These are phyloP conservation scores for Acropora tenuis DNA, from an alignment of 64 coral and sea anemone species.

Conservation along the genomic window DNA sequence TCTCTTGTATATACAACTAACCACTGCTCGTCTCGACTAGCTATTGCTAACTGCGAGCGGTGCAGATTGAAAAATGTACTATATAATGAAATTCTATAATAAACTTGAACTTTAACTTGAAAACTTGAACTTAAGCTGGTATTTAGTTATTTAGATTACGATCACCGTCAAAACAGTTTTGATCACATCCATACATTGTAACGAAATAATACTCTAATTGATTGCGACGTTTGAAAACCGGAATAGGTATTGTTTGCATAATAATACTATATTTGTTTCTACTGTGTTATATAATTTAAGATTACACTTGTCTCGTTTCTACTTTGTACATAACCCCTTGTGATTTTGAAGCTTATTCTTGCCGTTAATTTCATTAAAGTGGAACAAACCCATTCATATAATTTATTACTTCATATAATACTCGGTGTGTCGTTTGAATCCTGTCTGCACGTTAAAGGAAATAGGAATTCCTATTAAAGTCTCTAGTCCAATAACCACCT, in stretches of 20 bases:
- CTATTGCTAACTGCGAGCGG: too few species aligned
- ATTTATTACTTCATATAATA: background rate
- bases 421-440: background rate
- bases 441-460: constrained; percentile 6
- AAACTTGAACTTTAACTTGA: too few species aligned
- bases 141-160: too few species aligned
- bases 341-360: background rate
- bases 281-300: background rate
- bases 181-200: too few species aligned
- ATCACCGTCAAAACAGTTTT: too few species aligned
- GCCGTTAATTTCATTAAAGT: background rate
- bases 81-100: too few species aligned
- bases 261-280: background rate
- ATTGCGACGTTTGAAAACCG: background rate
- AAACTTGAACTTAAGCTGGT: too few species aligned
- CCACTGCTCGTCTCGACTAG: too few species aligned
- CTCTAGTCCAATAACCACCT: background rate
- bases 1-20: too few species aligned
- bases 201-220: background rate
- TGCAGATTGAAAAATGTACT: too few species aligned
- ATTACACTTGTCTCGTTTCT: background rate
- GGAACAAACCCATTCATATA: background rate
- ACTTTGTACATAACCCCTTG: background rate
- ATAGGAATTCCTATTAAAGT: constrained; percentile 16
- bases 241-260: background rate